Percentiles rank a stretch among this genome's conserved stretches.
Conservation (phyloP, 2,888 invertebrate species). For the Pseudoips prasinana region DNA sequence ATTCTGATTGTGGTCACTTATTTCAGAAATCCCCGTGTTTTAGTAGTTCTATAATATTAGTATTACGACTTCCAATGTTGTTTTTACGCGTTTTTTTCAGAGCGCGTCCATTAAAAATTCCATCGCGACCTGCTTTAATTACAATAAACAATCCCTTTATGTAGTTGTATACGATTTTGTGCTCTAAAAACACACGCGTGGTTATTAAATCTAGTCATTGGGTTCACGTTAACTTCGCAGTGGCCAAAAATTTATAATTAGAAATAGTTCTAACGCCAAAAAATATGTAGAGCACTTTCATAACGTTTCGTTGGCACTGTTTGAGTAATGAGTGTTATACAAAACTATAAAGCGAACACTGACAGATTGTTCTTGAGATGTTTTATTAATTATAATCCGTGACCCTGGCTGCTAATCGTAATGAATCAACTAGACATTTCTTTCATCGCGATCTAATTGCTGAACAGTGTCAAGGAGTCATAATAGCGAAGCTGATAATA, state of each 20-base stretch:
- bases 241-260: conserved; percentile 58
- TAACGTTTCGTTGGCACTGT: conserved; percentile 49
- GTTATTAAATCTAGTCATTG: conserved; percentile 14
- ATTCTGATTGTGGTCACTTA: no score
- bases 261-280: conserved; percentile 51
- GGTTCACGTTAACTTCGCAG: conserved; percentile 41
- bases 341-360: conserved; percentile 28
- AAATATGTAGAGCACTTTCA: conserved; percentile 56
- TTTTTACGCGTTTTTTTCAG: no score
- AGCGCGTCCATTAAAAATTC: no score
- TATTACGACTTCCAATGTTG: no score
- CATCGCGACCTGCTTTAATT: conserved; percentile 3
- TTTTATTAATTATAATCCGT: conserved; percentile 18
- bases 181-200: conserved; percentile 19
- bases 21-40: no score
- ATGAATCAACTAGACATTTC: no score
- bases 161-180: not conserved
- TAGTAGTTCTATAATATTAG: no score
- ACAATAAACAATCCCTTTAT: conserved; percentile 12
- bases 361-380: conserved; percentile 21
- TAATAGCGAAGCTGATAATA: no score
- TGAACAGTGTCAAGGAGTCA: not conserved
- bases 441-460: no score
- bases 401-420: not conserved
- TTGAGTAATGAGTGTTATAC: conserved; percentile 44